These are phyloP conservation scores for Cavia aperea DNA, from an alignment of 2,113 vertebrate genomes.

Conservation along the genomic window DNA sequence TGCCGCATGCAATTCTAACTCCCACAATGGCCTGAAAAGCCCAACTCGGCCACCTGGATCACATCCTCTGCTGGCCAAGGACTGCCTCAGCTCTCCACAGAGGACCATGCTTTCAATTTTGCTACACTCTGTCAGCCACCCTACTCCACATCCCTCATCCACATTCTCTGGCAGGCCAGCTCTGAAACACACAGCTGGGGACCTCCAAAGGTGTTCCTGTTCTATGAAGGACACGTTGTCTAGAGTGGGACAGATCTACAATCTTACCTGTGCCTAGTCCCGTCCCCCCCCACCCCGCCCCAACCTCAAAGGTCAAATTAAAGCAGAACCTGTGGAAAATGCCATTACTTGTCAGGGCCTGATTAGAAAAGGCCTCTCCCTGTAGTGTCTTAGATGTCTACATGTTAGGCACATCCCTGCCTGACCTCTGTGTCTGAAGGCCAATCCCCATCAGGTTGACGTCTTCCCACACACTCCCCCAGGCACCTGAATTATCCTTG, in stretches of 20 bases:
- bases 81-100: background rate
- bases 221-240: background rate
- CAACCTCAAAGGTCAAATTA: background rate
- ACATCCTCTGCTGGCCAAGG: background rate
- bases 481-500: background rate
- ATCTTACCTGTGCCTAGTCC: background rate
- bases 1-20: fast-evolving
- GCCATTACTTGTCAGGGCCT: no score
- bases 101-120: background rate
- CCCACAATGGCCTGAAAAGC: background rate
- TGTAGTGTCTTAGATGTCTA: background rate
- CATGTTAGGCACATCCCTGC: background rate
- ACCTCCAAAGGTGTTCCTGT: background rate
- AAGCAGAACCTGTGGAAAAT: background rate
- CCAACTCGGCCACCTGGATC: fast-evolving
- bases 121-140: background rate
- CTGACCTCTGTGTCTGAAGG: background rate
- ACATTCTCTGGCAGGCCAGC: background rate
- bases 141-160: background rate
- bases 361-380: background rate
- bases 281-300: no score
- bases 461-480: background rate
- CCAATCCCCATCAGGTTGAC: background rate
- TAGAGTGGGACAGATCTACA: background rate
- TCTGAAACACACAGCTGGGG: background rate